A percentile compares a stretch with the other conserved stretches of the same genome.
Evolutionary conservation across 2,888 invertebrate genomes (phyloP).

Genomic region (Oconnorella tubifera): DNA sequence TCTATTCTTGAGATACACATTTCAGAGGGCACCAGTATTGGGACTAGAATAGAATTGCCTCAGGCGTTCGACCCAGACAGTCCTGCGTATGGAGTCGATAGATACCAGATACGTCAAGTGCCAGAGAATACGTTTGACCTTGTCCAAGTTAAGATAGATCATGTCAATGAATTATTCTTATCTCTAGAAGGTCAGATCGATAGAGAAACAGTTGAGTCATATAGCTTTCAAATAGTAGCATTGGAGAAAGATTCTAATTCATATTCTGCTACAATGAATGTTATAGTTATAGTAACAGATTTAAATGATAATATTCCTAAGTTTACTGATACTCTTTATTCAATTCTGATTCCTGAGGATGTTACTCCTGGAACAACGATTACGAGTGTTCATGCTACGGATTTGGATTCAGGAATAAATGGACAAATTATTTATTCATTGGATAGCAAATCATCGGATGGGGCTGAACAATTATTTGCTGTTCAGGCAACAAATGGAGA

Average conservation of each 20-base stretch:
- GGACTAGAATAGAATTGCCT: slow-evolving; percentile 24
- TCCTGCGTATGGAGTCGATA: slow-evolving; percentile 20
- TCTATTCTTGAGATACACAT: slow-evolving; percentile 17
- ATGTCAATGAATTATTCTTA: slow-evolving; percentile 13
- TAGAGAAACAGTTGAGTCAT: slow-evolving; percentile 24
- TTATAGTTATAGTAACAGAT: slow-evolving; percentile 29
- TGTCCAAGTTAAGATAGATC: slow-evolving; percentile 7
- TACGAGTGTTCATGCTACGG: slow-evolving; percentile 23
- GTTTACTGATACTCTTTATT: slow-evolving; percentile 25
- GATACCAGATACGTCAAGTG: slow-evolving; percentile 18
- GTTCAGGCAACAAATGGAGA: slow-evolving; percentile 17
- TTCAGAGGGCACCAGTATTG: slow-evolving; percentile 25
- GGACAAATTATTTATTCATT: slow-evolving; percentile 24
- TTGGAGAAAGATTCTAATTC: slow-evolving; percentile 74
- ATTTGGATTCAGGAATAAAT: slow-evolving; percentile 29
- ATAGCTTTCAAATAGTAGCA: slow-evolving; percentile 78
- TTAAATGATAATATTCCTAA: slow-evolving; percentile 32
- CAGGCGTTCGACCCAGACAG: slow-evolving; percentile 31
- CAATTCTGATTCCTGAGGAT: slow-evolving; percentile 25
- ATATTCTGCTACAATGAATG: slow-evolving; percentile 15
- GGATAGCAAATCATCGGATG: background rate
- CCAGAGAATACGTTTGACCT: slow-evolving; percentile 13
- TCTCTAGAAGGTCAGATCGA: slow-evolving; percentile 20
- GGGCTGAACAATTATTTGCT: slow-evolving; percentile 3
- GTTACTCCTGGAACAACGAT: slow-evolving; percentile 19